Evolutionary conservation across 1,140 invertebrate genomes (phyloP), one percentile per base, ranked within the genome.

Genomic region (Coptotermes formosanus): DNA sequence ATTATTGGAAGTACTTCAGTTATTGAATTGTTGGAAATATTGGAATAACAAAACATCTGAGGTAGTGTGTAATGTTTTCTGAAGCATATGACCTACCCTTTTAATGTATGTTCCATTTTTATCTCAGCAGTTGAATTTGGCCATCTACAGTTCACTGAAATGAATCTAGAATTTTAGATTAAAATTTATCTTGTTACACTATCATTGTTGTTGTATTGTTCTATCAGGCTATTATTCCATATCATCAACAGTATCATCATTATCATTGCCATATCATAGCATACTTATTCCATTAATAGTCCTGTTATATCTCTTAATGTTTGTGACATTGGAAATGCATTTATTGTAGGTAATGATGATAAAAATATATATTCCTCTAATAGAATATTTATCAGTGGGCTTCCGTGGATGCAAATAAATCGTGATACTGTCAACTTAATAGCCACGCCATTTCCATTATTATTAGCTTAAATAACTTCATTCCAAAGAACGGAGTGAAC

Each of bases 41-140:
- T 75, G 64, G 64, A 75, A 75, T 75, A 75, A 30, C 64, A 75
- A 75, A 75, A 75, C 64, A 75, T 75, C 64, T 75, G 25, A 30
- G n/a, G 3, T 75, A 75, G 64, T 75, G 7, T 30, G n/a, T 75
- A n/a, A 30, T 6, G 7, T 25, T n/a, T 30, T 75, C 19, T 16
- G 45, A n/a, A 64, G 19, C 59, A 21, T 23, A 64, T n/a, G 1
- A 21, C 25, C n/a, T 25, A 75, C 25, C 3, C 64, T 75, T 7
- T 30, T 75, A n/a, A 75, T n/a, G n/a, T 75, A 25, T 75, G 64
- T 75, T 30, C n/a, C 64, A 75, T 25, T 75, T n/a, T 30, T 75
- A n/a, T 14, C 14, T 75, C 1, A n/a, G 25, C 9, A 75, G 25
- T 75, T 75, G 64, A 75, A 55, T 19, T 16, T 55, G 52, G 52